Percentiles rank a stretch among this genome's conserved stretches.
phyloP scores from a whole-genome alignment of 1,140 invertebrate species.

The Popillia japonica region DNA sequence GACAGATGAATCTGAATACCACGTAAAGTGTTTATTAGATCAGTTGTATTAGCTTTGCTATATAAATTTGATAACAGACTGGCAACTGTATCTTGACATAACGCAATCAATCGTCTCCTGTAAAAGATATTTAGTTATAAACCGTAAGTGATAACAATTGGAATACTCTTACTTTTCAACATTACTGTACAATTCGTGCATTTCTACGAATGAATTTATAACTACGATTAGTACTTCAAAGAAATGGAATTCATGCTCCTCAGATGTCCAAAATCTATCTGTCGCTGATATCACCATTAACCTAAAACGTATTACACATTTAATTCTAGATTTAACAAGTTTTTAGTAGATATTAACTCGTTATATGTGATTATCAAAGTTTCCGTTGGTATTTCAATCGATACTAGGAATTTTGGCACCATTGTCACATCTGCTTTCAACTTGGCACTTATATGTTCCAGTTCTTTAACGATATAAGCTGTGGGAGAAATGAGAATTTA shows the following conservation, averaged over 20 bases:
- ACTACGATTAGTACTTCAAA: conserved; percentile 73
- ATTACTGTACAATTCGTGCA: conserved; percentile 63
- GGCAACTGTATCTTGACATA: conserved; percentile 73
- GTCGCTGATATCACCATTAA: conserved; percentile 75
- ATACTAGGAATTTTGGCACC: conserved; percentile 74
- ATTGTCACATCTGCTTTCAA: conserved; percentile 71
- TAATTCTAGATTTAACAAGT: conserved; percentile 39
- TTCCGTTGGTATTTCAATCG: conserved; percentile 75
- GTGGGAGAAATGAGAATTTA: conserved; percentile 53
- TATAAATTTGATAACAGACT: conserved; percentile 72
- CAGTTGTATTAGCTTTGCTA: conserved; percentile 70
- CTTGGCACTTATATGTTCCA: conserved; percentile 78
- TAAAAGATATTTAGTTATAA: conserved; percentile 51
- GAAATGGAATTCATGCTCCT: conserved; percentile 81
- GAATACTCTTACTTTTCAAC: conserved; percentile 63
- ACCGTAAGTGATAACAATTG: conserved; percentile 24
- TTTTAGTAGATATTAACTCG: conserved; percentile 65
- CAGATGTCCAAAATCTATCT: conserved; percentile 77
- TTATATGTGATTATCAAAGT: conserved; percentile 77
- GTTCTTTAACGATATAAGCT: conserved; percentile 77
- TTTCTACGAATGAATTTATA: conserved; percentile 68
- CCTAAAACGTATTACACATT: conserved; percentile 46
- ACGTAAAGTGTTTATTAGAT: conserved; percentile 64
- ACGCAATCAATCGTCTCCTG: conserved; percentile 69
- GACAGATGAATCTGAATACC: conserved; percentile 61